Base-by-base conservation (phyloP, 1,140 invertebrate genomes). In the Acromyrmex heyeri region DNA sequence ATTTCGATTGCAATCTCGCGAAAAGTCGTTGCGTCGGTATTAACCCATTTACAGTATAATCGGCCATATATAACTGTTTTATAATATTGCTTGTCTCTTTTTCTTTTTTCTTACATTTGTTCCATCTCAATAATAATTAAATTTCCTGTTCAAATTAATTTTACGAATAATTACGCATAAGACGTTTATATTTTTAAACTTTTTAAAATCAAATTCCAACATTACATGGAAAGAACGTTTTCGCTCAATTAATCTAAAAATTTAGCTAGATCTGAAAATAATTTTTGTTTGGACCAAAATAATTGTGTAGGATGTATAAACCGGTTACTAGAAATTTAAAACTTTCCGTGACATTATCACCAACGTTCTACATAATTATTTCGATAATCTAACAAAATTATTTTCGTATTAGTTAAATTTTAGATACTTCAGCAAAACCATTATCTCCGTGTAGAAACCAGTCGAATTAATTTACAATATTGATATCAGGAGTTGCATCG, bases 1-100 rank as follows among this genome's bases (percentile, higher is more conserved):
- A 65, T 70, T 70, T 65, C 65, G 44, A 82, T 73, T 38, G 27
- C 30, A 59, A 38, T 86, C 50, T 38, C 59, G 27, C 10, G 55
- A 75, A 83, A 72, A 75, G 67, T 48, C 55, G 38, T 73, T 59
- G 53, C 79, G 24, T 73, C 55, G 55, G 16, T 38, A 61, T 59
- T 34, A 55, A 61, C 27, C 79, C 8, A 57, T 70, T 81, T 70
- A 57, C 55, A 70, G 16, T 69, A 57, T 30, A 72, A 73, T 73
- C 24, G 10, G 16, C 12, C 24, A 1, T 24, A 44, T 14, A 16
- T 24, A 48, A 48, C 21, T 21, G 34, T 2, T 27, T 30, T 21
- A 1, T 3, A 24, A 48, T 55, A 6, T n/a, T 57, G 7, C 59
- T 59, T 10, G 14, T 24, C 48, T 48, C 21, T 30, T 7, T 34